Conservation (phyloP, 2,113 vertebrate genomes). For the Nibea coibor region DNA sequence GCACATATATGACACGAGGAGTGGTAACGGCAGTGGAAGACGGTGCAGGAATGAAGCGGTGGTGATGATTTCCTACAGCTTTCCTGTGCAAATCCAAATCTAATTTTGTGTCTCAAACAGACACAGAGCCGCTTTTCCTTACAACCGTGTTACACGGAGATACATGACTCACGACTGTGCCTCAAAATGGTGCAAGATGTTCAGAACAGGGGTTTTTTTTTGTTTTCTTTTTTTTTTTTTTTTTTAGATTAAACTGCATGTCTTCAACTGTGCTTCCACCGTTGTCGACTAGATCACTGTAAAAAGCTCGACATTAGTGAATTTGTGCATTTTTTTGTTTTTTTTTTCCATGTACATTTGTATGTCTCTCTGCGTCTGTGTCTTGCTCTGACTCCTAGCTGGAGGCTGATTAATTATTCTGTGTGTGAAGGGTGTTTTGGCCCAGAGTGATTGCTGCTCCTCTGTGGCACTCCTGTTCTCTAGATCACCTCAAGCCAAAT, state of each 20-base stretch:
- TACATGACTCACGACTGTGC: neutral
- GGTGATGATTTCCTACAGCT: too few relatives aligned
- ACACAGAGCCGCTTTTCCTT: neutral
- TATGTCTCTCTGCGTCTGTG: constrained; percentile 9
- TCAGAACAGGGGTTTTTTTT: neutral
- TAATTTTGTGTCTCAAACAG: too few relatives aligned
- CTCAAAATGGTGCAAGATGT: neutral
- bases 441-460: constrained; percentile 69
- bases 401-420: constrained; percentile 80
- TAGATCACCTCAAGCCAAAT: constrained; percentile 68
- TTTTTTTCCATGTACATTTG: neutral
- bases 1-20: neutral
- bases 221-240: neutral
- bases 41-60: neutral
- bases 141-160: neutral
- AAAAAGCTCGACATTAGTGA: neutral
- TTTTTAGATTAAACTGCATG: neutral
- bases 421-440: constrained; percentile 70
- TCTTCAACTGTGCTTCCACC: neutral
- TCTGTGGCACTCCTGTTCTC: constrained; percentile 61
- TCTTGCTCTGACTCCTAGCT: constrained; percentile 39
- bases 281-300: neutral
- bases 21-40: too few relatives aligned
- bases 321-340: neutral
- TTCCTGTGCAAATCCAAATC: too few relatives aligned